A percentile compares a stretch with the other conserved stretches of the same genome.
phyloP scores from a whole-genome alignment of 2,797 vertebrate genomes.

The Margarornis squamiger region DNA sequence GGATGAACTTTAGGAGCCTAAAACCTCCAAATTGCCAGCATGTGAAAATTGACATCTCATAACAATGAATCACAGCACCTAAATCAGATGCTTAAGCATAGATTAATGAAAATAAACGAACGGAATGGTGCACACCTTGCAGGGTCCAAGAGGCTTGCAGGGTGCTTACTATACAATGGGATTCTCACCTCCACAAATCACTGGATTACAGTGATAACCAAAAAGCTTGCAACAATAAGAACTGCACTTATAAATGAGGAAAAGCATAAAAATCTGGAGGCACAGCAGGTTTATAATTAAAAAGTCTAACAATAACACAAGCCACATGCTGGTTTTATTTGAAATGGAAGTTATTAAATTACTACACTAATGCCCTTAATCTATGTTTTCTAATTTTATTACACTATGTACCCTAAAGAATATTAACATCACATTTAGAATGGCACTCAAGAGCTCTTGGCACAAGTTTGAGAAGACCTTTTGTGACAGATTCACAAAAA shows the following conservation, averaged over 20 bases:
- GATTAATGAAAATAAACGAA: background rate
- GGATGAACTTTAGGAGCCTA: background rate
- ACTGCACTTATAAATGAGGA: background rate
- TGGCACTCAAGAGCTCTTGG: background rate
- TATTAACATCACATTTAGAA: background rate
- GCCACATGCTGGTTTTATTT: conserved; percentile 35
- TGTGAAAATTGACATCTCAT: background rate
- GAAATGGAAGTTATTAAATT: conserved; percentile 47
- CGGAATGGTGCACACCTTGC: background rate
- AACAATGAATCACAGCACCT: background rate
- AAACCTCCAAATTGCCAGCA: background rate
- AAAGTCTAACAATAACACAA: conserved; percentile 25
- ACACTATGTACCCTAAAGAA: background rate
- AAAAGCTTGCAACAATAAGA: background rate
- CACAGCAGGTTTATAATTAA: conserved; percentile 44
- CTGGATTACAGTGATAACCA: background rate
- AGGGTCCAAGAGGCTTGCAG: background rate
- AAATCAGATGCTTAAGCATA: background rate
- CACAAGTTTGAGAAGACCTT: background rate
- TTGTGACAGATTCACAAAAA: background rate
- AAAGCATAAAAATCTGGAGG: conserved; percentile 3
- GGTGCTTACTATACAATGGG: background rate
- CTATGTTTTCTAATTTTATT: background rate
- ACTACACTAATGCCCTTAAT: conserved; percentile 36
- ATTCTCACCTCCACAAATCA: background rate